Evolutionary conservation across 2,888 invertebrate genomes (phyloP), one percentile per base, ranked within the genome.

Genomic region (Drosophila paracracens): DNA sequence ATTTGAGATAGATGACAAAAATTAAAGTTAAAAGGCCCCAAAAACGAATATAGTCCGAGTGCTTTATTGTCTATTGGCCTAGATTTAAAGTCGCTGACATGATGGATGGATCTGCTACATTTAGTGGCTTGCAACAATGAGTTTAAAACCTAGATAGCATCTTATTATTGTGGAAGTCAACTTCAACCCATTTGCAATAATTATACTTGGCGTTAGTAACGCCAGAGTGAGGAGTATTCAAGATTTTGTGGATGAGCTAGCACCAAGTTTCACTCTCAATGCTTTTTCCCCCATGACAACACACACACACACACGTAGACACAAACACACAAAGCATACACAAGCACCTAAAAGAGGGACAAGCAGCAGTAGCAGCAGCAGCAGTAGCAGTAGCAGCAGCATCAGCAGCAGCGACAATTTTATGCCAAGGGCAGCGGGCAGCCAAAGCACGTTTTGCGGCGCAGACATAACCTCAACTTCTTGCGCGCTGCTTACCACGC

Each of bases 401-500:
- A 63, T 31, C 70, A 53, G 51, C 59, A 52, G 57, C 70, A 64
- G 60, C 53, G 50, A 67, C 54, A 76, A 77, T 83, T 87, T 74
- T 50, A 74, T 86, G 76, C 81, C 83, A 83, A 88, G 83, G 87
- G 81, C 89, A 88, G 65, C 83, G 74, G 53, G 63, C 64, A 74
- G 64, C 74, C 66, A 68, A 69, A 89, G 88, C 85, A 89, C 90
- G 79, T 89, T 89, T 85, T 88, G 86, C 86, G 85, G 85, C 86
- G 90, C 86, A 85, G 88, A 85, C 85, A 88, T 85, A 85, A 85
- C 90, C 85, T 85, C 90, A 85, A 85, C 85, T 85, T 85, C 85
- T 85, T 85, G 88, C 79, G 88, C 85, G 88, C 90, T 85, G 85
- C 85, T 90, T 85, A 85, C 85, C 85, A 85, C 90, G 85, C 90